Evolutionary conservation across 2,113 vertebrate species (phyloP).

Genomic region (Brachyistius frenatus): DNA sequence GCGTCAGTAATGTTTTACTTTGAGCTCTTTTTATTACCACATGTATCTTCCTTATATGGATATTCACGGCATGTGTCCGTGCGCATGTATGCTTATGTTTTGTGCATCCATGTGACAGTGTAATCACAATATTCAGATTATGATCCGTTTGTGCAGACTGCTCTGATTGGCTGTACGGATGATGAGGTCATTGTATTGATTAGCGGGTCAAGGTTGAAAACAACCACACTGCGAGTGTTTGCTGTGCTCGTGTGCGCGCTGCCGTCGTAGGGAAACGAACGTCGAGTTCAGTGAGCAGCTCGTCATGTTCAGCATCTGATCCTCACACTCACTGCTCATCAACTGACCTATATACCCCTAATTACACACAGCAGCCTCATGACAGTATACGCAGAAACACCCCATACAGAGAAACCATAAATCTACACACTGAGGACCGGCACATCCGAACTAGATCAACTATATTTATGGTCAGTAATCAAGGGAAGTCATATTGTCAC

Average conservation of each 20-base stretch:
- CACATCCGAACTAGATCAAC: slow-evolving; percentile 28
- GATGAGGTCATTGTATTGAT: slow-evolving; percentile 56
- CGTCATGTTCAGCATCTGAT: slow-evolving; percentile 78
- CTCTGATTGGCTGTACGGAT: slow-evolving; percentile 35
- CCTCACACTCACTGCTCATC: slow-evolving; percentile 81
- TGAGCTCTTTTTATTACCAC: slow-evolving; percentile 31
- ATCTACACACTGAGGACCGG: slow-evolving; percentile 31
- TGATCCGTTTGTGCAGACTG: slow-evolving; percentile 29
- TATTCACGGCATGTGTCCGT: slow-evolving; percentile 14
- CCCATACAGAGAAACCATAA: slow-evolving; percentile 29
- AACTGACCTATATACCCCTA: slow-evolving; percentile 82
- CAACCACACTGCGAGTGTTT: slow-evolving; percentile 6
- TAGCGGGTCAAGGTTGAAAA: slow-evolving; percentile 61
- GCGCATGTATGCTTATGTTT: neutral
- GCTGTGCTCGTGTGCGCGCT: slow-evolving; percentile 27
- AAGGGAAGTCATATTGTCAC: neutral
- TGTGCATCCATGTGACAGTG: slow-evolving; percentile 24
- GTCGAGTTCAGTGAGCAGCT: slow-evolving; percentile 72
- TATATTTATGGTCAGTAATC: slow-evolving; percentile 26
- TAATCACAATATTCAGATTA: slow-evolving; percentile 24
- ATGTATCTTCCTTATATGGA: slow-evolving; percentile 8
- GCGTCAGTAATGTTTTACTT: slow-evolving; percentile 14
- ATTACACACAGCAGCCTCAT: slow-evolving; percentile 74
- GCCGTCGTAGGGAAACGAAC: slow-evolving; percentile 18
- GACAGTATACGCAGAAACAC: slow-evolving; percentile 42